These are phyloP conservation scores for Lethenteron reissneri DNA, from an alignment of 2,113 vertebrate species.

Conservation along the genomic window DNA sequence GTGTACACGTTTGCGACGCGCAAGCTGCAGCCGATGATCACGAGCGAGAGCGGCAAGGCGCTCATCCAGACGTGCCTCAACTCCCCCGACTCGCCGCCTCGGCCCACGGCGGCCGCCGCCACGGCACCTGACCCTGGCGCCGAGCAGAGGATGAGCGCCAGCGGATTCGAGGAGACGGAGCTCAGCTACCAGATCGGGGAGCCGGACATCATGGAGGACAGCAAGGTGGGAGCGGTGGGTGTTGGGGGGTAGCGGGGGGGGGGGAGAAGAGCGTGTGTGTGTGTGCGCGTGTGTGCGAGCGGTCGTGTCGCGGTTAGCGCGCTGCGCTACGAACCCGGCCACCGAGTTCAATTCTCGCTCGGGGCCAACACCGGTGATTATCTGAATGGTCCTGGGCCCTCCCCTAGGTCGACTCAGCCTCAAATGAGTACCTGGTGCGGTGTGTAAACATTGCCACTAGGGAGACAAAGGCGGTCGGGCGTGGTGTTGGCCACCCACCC, in stretches of 20 bases:
- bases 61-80: constrained; percentile 98
- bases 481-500: no score
- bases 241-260: constrained; percentile 62
- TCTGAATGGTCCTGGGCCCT: no score
- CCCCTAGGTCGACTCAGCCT: no score
- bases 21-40: constrained; percentile 98
- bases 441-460: no score
- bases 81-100: constrained; percentile 84
- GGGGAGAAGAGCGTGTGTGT: background rate
- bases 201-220: constrained; percentile 86
- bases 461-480: no score
- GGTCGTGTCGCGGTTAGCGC: background rate
- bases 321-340: no score
- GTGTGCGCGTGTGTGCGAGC: background rate
- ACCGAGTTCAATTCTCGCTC: no score
- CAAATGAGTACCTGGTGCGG: no score
- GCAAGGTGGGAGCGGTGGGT: constrained; percentile 42
- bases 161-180: constrained; percentile 89
- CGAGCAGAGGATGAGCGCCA: constrained; percentile 97
- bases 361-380: no score
- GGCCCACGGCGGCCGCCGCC: constrained; percentile 44
- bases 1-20: constrained; percentile 94
- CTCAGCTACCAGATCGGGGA: constrained; percentile 98
- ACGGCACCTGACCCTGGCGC: constrained; percentile 77
- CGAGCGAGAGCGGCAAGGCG: constrained; percentile 92